phyloP scores from a whole-genome alignment of 2,888 invertebrate species.

The Ophion ellenae region DNA sequence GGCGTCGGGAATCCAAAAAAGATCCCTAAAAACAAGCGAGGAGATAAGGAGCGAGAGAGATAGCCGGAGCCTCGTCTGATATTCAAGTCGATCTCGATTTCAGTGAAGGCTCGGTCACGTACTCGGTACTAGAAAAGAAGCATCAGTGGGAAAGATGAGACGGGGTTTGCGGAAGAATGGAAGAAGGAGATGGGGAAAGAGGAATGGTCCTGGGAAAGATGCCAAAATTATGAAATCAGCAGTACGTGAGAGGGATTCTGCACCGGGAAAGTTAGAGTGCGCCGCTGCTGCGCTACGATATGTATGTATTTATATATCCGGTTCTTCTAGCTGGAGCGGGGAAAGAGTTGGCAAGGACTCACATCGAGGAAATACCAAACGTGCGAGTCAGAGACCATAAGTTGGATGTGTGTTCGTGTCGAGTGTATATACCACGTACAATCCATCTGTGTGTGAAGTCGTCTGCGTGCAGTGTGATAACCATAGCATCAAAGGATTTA shows the following conservation, averaged over 20 bases:
- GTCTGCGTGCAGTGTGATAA: background rate
- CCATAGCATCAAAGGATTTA: background rate
- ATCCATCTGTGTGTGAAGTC: background rate
- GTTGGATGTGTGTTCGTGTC: slow-evolving; percentile 1
- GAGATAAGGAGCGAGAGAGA: slow-evolving; percentile 1
- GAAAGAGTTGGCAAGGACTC: slow-evolving; percentile 49
- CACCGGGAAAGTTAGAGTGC: slow-evolving; percentile 51
- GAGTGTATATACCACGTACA: background rate
- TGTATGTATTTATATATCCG: slow-evolving; percentile 25
- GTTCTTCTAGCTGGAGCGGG: slow-evolving; percentile 25
- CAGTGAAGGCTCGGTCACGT: slow-evolving; percentile 76
- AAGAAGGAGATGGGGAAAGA: slow-evolving; percentile 55
- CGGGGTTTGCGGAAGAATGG: slow-evolving; percentile 52
- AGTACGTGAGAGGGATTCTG: slow-evolving; percentile 77
- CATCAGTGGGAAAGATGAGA: slow-evolving; percentile 51
- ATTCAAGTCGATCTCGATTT: slow-evolving; percentile 78
- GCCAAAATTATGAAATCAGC: slow-evolving; percentile 82
- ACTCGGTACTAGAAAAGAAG: slow-evolving; percentile 63
- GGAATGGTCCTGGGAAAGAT: slow-evolving; percentile 76
- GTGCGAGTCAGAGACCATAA: slow-evolving; percentile 29
- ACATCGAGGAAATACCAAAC: slow-evolving; percentile 43
- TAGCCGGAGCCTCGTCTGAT: slow-evolving; percentile 66
- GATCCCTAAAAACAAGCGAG: slow-evolving; percentile 1
- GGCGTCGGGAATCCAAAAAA: background rate
- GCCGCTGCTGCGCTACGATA: slow-evolving; percentile 31